Evolutionary conservation across 2,797 vertebrate genomes (phyloP), one percentile per base, ranked within the genome.

Genomic region (Falco naumanni): DNA sequence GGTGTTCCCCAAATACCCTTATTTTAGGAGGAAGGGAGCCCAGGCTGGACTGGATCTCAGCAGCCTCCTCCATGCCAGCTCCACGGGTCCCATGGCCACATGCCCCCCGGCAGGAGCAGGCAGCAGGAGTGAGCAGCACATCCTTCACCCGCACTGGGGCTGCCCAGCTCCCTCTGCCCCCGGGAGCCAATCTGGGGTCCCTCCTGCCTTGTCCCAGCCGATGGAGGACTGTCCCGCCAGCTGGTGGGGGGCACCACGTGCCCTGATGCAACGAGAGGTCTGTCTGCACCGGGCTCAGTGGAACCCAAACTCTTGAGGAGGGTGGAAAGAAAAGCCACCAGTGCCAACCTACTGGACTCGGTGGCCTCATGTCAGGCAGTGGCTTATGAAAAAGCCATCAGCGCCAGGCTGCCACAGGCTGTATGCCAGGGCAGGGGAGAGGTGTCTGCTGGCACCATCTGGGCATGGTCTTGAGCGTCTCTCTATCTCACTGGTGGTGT

Each of bases 21-120:
- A 63, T 39, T 84, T 78, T 8, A 54, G 61, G 69, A 71, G 56
- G 29, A 37, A 29, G 37, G 31, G 43, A 89, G 41, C 47, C 43
- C 66, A 14, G 1, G 1, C 39, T 70, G 65, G 70, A 31, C 39
- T 37, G 57, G 16, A 59, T 10, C 53, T 25, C 71, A 39, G 86
- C 86, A 75, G 47, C 33, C 33, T 37, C 18, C 41, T 78, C 31
- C 7, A 3, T 6, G 37, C 45, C 47, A 34, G 26, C 34, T 48
- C 65, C 0, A 0, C 59, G 54, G 61, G 56, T 22, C 8, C 43
- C 39, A 13, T 1, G 0, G 5, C 2, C 0, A 0, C 29, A 37
- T 43, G 51, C 10, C 33, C 24, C 51, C 45, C 2, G 11, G 43
- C 75, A 82, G 47, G 28, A 48, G 34, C 24, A 43, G 81, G 47